Base-by-base conservation (phyloP, 2,797 vertebrate species). In the Onychomys torridus region DNA sequence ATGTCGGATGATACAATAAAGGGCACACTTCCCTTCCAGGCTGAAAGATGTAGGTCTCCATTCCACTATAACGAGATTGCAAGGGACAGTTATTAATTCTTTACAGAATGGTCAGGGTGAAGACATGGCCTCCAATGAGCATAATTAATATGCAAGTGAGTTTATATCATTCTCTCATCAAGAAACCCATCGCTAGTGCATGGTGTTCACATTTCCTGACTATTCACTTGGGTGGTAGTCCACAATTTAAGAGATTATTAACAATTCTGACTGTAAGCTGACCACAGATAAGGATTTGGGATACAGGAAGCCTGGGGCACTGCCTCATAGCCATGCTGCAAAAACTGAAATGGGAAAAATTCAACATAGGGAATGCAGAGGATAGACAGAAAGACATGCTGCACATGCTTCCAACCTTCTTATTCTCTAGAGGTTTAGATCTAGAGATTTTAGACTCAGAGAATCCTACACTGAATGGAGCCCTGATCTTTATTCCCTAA, bases 251-350 rank as follows among this genome's bases (percentile, higher is more conserved):
- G 37, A 25, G 17, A 16, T 40, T 55, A 43, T 46, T 21, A n/a
- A 3, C 6, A 40, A 17, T 3, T 19, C 83, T 7, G 43, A 0
- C 23, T 19, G 1, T 29, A 8, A 27, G 59, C 43, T 76, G 49
- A 17, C 13, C 2, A 23, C 3, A 6, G 9, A 13, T 14, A 2
- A 12, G 2, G 37, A 10, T 37, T 40, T 8, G 21, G 32, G 10
- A 23, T 7, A 10, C 37, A 49, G 25, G 49, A 21, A 14, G 2
- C 63, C 5, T 3, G 32, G 43, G 49, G 29, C 40, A 55, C 14
- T 13, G 25, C 32, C n/a, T 34, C n/a, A 29, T 0, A 11, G 40
- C 43, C 82, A 88, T 2, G 14, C 43, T 6, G 25, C 27, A 32
- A 59, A 63, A n/a, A 34, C 19, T 25, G 37, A 83, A 57, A 11